Evolutionary conservation across 2,797 vertebrate species (phyloP).

Genomic region (Setipinna tenuifilis): DNA sequence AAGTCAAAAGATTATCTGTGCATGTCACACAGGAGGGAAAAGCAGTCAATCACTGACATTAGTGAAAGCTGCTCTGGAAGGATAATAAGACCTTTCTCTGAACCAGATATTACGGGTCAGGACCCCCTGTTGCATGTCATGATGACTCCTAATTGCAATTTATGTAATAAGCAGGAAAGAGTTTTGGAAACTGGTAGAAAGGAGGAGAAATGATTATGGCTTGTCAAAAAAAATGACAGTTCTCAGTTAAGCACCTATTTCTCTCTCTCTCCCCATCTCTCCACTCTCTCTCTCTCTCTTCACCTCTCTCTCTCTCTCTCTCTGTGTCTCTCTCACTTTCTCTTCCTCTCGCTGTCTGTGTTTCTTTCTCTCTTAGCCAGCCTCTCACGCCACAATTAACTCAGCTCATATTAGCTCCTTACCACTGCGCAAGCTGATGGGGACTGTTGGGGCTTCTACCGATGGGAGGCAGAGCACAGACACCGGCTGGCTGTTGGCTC

Average conservation of each 20-base stretch:
- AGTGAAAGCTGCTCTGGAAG: slow-evolving; percentile 63
- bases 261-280: slow-evolving; percentile 52
- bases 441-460: slow-evolving; percentile 77
- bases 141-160: slow-evolving; percentile 83
- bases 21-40: slow-evolving; percentile 54
- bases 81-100: slow-evolving; percentile 67
- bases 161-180: slow-evolving; percentile 75
- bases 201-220: slow-evolving; percentile 82
- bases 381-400: slow-evolving; percentile 84
- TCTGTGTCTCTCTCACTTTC: slow-evolving; percentile 28
- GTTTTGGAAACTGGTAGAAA: slow-evolving; percentile 79
- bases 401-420: slow-evolving; percentile 83
- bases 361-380: slow-evolving; percentile 66
- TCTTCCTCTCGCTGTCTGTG: not conserved
- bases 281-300: slow-evolving; percentile 32
- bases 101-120: slow-evolving; percentile 69
- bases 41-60: slow-evolving; percentile 57
- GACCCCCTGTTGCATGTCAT: slow-evolving; percentile 73
- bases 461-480: slow-evolving; percentile 60
- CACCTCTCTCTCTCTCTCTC: slow-evolving; percentile 30
- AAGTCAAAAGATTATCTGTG: slow-evolving; percentile 65
- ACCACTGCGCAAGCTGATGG: slow-evolving; percentile 81
- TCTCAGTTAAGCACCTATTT: slow-evolving; percentile 80
- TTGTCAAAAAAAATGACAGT: slow-evolving; percentile 84
- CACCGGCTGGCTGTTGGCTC: slow-evolving; percentile 1